Evolutionary conservation across 2,113 vertebrate species (phyloP).

Genomic region (Myocastor coypus): DNA sequence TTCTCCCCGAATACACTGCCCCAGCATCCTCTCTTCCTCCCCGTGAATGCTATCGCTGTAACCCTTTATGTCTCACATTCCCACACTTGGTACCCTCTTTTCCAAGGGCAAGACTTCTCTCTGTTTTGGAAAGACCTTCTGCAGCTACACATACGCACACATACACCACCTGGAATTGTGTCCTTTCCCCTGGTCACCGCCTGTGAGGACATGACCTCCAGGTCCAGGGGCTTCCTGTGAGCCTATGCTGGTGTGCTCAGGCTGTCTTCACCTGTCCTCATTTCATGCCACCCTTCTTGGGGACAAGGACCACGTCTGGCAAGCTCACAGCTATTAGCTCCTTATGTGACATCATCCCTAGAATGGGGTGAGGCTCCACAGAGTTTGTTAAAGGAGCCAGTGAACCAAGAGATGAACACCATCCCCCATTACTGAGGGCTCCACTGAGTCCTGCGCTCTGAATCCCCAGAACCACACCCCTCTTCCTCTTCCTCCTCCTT

Average conservation of each 20-base stretch:
- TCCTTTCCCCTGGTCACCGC: not conserved
- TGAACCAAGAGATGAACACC: not conserved
- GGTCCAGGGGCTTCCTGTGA: not conserved
- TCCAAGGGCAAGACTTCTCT: not conserved
- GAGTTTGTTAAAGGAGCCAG: not conserved
- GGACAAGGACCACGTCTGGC: not conserved
- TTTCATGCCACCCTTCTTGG: not conserved
- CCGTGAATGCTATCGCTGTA: fast-evolving
- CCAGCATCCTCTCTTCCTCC: no score
- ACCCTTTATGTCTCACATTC: not conserved
- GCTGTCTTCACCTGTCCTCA: not conserved
- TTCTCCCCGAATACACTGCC: no score
- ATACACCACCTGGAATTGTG: not conserved
- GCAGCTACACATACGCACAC: not conserved
- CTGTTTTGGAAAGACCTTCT: not conserved
- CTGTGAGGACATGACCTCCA: fast-evolving
- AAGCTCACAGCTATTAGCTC: not conserved
- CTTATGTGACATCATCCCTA: not conserved
- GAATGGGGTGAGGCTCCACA: not conserved
- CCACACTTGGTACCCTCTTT: not conserved
- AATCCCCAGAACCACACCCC: not conserved
- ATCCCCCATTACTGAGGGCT: not conserved
- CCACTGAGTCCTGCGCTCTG: not conserved
- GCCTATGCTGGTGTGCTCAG: not conserved
- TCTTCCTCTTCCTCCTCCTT: no score